A percentile compares a stretch with the other conserved stretches of the same genome.
Conservation (phyloP, 2,113 vertebrate species). For the Poecile atricapillus region DNA sequence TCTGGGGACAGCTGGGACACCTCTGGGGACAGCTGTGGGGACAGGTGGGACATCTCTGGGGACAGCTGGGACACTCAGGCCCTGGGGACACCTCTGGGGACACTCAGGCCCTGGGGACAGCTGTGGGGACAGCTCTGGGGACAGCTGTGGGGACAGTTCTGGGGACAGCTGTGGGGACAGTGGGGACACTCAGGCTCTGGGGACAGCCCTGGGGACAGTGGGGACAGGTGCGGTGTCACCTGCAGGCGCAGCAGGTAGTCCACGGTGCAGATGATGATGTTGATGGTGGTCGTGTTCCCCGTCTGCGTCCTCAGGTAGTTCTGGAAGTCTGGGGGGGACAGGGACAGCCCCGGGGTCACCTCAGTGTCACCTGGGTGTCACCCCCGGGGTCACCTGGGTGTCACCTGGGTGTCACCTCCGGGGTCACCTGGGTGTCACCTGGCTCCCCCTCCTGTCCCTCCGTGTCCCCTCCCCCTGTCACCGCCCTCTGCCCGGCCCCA, state of each 20-base stretch:
- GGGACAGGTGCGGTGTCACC: constrained; percentile 38
- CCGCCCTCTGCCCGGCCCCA: too few relatives aligned
- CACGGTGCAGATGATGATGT: constrained; percentile 95
- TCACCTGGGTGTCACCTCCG: neutral
- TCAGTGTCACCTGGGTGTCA: too few relatives aligned
- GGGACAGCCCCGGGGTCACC: neutral
- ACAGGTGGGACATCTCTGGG: too few relatives aligned
- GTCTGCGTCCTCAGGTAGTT: constrained; percentile 94
- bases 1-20: neutral
- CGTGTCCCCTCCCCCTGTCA: too few relatives aligned
- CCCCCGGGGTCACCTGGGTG: too few relatives aligned
- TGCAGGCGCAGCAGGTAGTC: constrained; percentile 92
- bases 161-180: too few relatives aligned
- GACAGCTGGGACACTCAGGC: too few relatives aligned
- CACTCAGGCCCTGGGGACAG: too few relatives aligned
- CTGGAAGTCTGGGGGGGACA: constrained; percentile 83
- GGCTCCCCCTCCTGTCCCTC: neutral
- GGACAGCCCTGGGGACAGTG: neutral
- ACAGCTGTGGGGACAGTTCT: neutral
- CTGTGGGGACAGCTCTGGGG: neutral
- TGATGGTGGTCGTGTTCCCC: constrained; percentile 92
- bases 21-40: too few relatives aligned
- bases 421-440: neutral
- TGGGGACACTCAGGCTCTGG: neutral
- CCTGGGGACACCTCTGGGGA: too few relatives aligned